Evolutionary conservation across 30 jellyfish, hydroid and myxozoan genomes (phyloP).

Genomic region (Pseudorhiza aurosa): DNA sequence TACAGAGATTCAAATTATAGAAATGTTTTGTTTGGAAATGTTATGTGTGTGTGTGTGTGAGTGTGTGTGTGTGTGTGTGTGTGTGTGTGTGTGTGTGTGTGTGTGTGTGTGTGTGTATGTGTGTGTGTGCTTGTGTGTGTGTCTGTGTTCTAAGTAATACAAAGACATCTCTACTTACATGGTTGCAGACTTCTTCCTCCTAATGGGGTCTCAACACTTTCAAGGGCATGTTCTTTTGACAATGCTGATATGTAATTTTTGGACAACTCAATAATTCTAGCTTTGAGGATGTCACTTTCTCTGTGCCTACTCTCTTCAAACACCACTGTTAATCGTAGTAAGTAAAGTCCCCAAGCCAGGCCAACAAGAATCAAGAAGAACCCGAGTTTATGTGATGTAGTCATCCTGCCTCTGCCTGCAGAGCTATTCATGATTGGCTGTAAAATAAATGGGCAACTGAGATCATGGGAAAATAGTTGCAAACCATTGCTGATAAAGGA

Average conservation of each 20-base stretch:
- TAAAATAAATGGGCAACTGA: too few relatives aligned
- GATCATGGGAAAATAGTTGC: too few relatives aligned
- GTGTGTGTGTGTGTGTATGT: too few relatives aligned
- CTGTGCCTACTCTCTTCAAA: constrained; percentile 50
- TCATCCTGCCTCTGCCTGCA: constrained; percentile 35
- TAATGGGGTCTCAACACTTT: constrained; percentile 10
- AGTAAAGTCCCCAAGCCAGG: constrained; percentile 89
- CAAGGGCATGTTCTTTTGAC: constrained; percentile 78
- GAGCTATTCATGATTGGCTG: constrained; percentile 9
- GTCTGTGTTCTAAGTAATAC: too few relatives aligned
- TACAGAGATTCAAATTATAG: too few relatives aligned
- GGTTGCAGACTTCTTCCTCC: constrained; percentile 51
- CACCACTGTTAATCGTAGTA: constrained; percentile 53
- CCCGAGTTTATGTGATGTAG: constrained; percentile 67
- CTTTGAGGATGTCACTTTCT: constrained; percentile 81
- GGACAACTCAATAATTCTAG: constrained; percentile 78
- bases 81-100: too few relatives aligned
- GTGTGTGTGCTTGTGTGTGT: too few relatives aligned
- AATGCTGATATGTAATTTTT: constrained; percentile 79
- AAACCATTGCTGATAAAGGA: too few relatives aligned
- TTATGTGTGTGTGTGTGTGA: too few relatives aligned
- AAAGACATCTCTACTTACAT: too few relatives aligned
- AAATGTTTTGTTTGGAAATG: too few relatives aligned
- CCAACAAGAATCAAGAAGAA: constrained; percentile 71
- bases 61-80: too few relatives aligned